Conservation (phyloP, 2,888 invertebrate genomes). For the Callyntrura sp. region DNA sequence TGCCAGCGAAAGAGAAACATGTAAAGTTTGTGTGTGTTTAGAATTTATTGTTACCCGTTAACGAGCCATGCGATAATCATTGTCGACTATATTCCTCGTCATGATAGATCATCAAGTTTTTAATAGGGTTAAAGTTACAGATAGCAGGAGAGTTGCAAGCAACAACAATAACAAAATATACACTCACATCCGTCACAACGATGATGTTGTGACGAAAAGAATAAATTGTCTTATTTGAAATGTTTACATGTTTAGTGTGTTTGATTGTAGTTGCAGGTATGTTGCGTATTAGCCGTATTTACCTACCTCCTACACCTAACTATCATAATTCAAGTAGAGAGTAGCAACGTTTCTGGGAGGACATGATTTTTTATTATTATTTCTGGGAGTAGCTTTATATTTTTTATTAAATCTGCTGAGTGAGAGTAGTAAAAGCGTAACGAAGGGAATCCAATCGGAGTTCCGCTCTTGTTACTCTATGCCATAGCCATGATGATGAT, state of each 20-base stretch:
- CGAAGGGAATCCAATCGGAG: conserved; percentile 84
- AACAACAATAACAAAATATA: neutral
- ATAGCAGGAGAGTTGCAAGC: neutral
- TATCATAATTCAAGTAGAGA: neutral
- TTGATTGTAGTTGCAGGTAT: neutral
- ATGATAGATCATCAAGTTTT: neutral
- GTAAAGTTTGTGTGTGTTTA: neutral
- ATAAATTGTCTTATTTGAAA: neutral
- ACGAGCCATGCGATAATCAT: conserved; percentile 48
- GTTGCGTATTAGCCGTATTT: no score
- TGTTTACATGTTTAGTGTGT: conserved; percentile 16
- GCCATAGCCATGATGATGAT: neutral
- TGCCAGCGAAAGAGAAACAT: neutral
- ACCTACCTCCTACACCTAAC: neutral
- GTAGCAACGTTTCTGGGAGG: conserved; percentile 19
- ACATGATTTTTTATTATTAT: conserved; percentile 55
- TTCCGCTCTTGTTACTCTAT: conserved; percentile 82
- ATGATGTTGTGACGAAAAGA: conserved; percentile 19
- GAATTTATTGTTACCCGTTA: conserved; percentile 40
- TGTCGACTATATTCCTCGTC: neutral
- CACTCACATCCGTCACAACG: neutral
- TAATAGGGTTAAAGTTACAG: conserved; percentile 18
- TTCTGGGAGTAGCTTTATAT: conserved; percentile 45
- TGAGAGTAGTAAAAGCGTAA: conserved; percentile 80
- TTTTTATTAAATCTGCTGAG: conserved; percentile 36